Evolutionary conservation across 2,888 invertebrate genomes (phyloP), one percentile per base, ranked within the genome.

Genomic region (Cerastoderma edule): DNA sequence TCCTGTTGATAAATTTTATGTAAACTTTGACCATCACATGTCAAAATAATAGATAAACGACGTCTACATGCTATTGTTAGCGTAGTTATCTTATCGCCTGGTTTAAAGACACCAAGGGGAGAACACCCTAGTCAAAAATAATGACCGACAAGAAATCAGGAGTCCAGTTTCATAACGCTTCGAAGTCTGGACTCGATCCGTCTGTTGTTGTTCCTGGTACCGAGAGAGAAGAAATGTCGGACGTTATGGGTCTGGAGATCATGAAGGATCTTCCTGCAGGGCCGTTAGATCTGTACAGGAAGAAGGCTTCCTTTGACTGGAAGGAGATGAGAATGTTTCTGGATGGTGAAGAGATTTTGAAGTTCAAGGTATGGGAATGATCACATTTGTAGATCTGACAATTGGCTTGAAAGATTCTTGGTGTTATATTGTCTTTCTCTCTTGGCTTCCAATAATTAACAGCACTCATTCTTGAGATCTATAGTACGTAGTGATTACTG

Each of bases 271-370:
- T 88, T 50, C 92, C 93, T 33, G 81, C 90, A 22, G 96, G 97
- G 74, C 97, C 97, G 8, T 93, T 98, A 83, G 96, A 96, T 90
- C 93, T 89, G 0, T 98, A 96, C 92, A 95, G 98, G 84, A 95
- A 95, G 84, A 95, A 94, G 82, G 96, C 97, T 0, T 95, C 95
- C 22, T 98, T 98, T 89, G 95, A 97, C 91, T 98, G 97, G 97
- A 97, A 97, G 93, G 94, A 95, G 79, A 94, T 98, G 92, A 96
- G 96, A 90, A 90, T 96, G 54, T 95, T 96, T 68, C 94, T 98
- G 76, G 97, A 97, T 91, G 96, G 96, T 82, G 95, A 96, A 88
- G 95, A 96, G 65, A 93, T 95, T 78, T 92, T 97, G 39, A 94
- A 95, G 91, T 95, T 96, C 75, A 97, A 97, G 95, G 98, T 97